Evolutionary conservation across 2,113 vertebrate species (phyloP).

Genomic region (Uria aalge): DNA sequence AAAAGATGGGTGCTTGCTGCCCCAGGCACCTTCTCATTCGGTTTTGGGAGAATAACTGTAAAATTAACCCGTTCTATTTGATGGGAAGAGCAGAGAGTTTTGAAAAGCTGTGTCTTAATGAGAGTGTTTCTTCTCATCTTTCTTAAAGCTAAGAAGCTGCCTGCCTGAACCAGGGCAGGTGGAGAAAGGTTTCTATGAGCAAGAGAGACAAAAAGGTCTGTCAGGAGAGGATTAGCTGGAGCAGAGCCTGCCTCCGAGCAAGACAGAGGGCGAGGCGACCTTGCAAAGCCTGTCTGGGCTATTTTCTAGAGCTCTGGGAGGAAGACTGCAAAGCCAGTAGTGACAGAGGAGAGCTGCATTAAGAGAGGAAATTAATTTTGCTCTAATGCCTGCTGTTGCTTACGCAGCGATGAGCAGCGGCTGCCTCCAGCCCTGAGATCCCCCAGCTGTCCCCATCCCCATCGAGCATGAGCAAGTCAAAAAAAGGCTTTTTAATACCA

Average conservation of each 20-base stretch:
- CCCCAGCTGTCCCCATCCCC: background rate
- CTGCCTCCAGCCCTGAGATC: background rate
- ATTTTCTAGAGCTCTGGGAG: background rate
- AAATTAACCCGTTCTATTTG: background rate
- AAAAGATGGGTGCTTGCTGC: background rate
- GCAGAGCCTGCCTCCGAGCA: background rate
- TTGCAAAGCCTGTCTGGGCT: constrained; percentile 21
- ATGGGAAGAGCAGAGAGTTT: background rate
- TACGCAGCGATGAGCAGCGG: fast-evolving
- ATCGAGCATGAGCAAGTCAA: background rate
- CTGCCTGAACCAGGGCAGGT: background rate
- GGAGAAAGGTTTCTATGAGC: background rate
- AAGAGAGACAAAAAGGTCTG: background rate
- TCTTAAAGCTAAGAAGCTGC: background rate
- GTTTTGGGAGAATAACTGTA: background rate
- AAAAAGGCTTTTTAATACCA: background rate
- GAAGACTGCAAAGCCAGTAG: background rate
- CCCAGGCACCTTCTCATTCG: background rate
- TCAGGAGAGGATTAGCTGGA: constrained; percentile 30
- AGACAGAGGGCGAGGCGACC: constrained; percentile 6
- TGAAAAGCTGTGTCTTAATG: background rate
- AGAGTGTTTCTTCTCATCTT: background rate
- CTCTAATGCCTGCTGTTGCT: background rate
- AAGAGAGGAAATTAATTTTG: constrained; percentile 10
- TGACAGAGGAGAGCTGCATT: background rate